Evolutionary conservation across 2,888 invertebrate genomes (phyloP).

Genomic region (Silvanus unidentatus): DNA sequence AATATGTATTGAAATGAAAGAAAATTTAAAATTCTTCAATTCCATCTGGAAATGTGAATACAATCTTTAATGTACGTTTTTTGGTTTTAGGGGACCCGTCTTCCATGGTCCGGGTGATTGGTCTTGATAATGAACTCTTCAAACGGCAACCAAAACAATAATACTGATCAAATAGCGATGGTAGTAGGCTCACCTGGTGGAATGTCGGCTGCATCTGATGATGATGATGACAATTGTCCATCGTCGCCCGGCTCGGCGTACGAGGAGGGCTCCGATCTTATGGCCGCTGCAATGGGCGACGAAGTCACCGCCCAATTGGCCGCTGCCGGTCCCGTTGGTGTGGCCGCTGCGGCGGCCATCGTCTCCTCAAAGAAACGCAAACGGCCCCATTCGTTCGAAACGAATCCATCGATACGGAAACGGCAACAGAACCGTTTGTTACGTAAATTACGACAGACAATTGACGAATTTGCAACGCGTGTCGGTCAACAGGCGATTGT

Average conservation of each 20-base stretch:
- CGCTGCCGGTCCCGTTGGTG: constrained; percentile 91
- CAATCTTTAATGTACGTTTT: too few species aligned
- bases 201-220: constrained; percentile 55
- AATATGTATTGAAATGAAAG: too few species aligned
- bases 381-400: constrained; percentile 92
- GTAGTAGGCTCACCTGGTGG: constrained; percentile 47
- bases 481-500: constrained; percentile 97
- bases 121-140: constrained; percentile 45
- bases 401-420: constrained; percentile 93
- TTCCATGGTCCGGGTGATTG: constrained; percentile 39
- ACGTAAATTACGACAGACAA: constrained; percentile 85
- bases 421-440: constrained; percentile 90
- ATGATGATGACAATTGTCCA: constrained; percentile 79
- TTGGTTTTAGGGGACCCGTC: constrained; percentile 34
- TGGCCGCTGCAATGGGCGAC: constrained; percentile 81
- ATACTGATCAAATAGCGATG: constrained; percentile 65
- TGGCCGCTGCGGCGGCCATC: constrained; percentile 95
- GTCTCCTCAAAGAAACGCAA: constrained; percentile 93
- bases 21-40: too few species aligned
- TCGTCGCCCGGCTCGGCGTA: constrained; percentile 73
- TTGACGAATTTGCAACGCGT: constrained; percentile 93
- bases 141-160: constrained; percentile 40
- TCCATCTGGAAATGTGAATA: too few species aligned
- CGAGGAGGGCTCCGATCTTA: constrained; percentile 76
- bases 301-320: constrained; percentile 95